Evolutionary conservation across 2,888 invertebrate species (phyloP).

Genomic region (Geophilus truncorum): DNA sequence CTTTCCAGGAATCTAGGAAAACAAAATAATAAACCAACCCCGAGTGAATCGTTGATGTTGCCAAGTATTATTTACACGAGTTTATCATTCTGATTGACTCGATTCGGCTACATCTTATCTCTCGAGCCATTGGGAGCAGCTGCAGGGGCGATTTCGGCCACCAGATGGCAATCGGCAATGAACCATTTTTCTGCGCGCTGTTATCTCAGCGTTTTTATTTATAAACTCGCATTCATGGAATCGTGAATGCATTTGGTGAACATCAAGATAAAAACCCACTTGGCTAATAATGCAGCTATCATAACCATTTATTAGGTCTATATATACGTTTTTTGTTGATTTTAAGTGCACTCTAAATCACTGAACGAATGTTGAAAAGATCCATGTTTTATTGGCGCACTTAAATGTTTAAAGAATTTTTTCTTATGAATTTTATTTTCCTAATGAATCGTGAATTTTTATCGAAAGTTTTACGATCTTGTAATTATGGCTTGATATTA

Average conservation of each 20-base stretch:
- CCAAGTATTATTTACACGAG: neutral
- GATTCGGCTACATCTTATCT: neutral
- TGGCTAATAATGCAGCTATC: neutral
- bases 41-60: neutral
- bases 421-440: no score
- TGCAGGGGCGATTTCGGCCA: neutral
- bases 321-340: neutral
- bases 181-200: neutral
- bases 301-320: neutral
- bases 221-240: neutral
- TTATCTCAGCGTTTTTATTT: neutral
- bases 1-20: neutral
- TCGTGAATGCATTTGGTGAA: neutral
- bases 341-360: slow-evolving; percentile 3
- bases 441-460: no score
- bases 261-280: slow-evolving; percentile 1
- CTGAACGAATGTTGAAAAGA: neutral
- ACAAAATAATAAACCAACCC: neutral
- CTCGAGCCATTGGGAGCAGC: neutral
- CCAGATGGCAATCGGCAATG: neutral
- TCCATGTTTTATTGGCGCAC: neutral
- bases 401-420: neutral
- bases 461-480: neutral
- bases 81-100: neutral
- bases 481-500: no score